Base-by-base conservation (phyloP, 2,113 vertebrate genomes). In the Romanogobio albipinnatus region DNA sequence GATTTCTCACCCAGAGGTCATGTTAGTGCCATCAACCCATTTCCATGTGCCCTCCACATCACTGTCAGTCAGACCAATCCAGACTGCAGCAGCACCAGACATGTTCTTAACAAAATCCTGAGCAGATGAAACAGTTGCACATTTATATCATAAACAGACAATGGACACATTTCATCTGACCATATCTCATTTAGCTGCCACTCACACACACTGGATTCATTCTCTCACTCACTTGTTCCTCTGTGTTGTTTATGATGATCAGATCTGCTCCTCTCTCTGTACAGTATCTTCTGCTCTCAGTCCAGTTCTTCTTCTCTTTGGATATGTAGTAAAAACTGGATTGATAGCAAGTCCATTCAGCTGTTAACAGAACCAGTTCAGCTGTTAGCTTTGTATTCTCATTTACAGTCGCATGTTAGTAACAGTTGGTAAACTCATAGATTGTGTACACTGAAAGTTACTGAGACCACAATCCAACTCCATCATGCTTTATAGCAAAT, bases 221-320 rank as follows among this genome's bases (percentile, higher is more conserved):
- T 9, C 11, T 33, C 6, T 43, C 36, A 66, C 78, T 33, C 39
- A 81, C 78, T 51, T 81, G 39, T 81, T 81, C 58, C 24, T 81
- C 11, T 81, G 11, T 22, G 17, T 33, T 49, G 43, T 81, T 81
- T 17, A 81, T 49, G 61, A 81, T 81, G 43, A 81, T 33, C 39
- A 81, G 43, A 81, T 81, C 43, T 33, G 78, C 61, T 49, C 45
- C 78, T 47, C 13, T 81, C 13, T 66, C 13, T 66, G 8, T 45
- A 1, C 78, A 81, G 61, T 29, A 9, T 81, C 4, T 47, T 64
- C 45, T 81, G 61, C 78, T 66, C 1, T 64, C 59, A 19, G 0
- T 11, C 78, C 78, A 81, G 43, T 2, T 66, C 78, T 81, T 81
- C 36, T 1, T 11, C 43, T 81, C 61, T 22, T 39, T 17, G 3